Percentiles rank a stretch among this genome's conserved stretches.
Evolutionary conservation across 2,797 vertebrate genomes (phyloP).

Genomic region (Eutrigla gurnardus): DNA sequence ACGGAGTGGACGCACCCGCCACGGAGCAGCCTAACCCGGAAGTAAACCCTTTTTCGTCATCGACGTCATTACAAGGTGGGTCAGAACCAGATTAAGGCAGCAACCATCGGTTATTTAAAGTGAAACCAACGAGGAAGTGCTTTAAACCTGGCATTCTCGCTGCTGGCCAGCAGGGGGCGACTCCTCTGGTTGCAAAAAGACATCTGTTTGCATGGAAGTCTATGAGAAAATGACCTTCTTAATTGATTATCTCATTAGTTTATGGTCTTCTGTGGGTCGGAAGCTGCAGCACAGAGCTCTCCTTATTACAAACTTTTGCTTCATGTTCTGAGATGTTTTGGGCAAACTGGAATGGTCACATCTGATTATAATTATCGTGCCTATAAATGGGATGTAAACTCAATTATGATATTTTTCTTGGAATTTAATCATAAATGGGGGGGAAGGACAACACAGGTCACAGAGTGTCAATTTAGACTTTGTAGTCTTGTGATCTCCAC

Average conservation of each 20-base stretch:
- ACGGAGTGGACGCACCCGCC: too few relatives aligned
- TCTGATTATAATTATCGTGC: background rate
- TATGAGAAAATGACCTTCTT: background rate
- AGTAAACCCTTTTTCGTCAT: background rate
- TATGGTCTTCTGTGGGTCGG: too few relatives aligned
- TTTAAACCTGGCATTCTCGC: too few relatives aligned
- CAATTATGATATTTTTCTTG: background rate
- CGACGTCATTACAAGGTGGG: background rate
- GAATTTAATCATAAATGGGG: background rate
- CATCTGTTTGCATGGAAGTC: too few relatives aligned
- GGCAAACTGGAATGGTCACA: background rate
- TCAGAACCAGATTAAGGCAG: background rate
- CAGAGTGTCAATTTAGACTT: background rate
- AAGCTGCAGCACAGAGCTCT: too few relatives aligned
- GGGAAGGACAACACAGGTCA: background rate
- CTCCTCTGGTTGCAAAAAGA: background rate
- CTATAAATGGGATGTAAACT: slow-evolving; percentile 5
- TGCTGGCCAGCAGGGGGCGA: background rate
- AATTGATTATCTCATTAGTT: too few relatives aligned
- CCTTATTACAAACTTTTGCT: background rate
- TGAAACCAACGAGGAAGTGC: too few relatives aligned
- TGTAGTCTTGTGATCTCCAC: background rate
- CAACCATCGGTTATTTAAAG: too few relatives aligned
- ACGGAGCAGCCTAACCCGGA: background rate
- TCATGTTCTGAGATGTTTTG: background rate